A percentile compares a stretch with the other conserved stretches of the same genome.
phyloP scores from a whole-genome alignment of 1,140 invertebrate genomes.

The Drosophila pachea region DNA sequence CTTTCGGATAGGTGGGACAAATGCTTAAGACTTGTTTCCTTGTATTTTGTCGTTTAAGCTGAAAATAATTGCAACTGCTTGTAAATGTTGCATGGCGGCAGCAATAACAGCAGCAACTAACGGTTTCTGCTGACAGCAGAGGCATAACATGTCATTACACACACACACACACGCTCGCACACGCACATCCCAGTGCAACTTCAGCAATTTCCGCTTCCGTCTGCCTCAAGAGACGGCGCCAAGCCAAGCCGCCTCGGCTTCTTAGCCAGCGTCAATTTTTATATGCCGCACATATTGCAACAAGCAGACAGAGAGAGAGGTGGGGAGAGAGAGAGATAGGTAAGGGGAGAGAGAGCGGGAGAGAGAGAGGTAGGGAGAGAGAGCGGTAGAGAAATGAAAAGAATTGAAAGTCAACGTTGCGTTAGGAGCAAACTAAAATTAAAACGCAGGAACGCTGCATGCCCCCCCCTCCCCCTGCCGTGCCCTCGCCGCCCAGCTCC shows the following conservation, averaged over 20 bases:
- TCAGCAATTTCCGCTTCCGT: slow-evolving; percentile 76
- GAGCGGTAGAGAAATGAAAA: slow-evolving; percentile 53
- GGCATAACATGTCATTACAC: slow-evolving; percentile 71
- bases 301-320: not conserved
- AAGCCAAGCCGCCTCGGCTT: slow-evolving; percentile 37
- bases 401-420: slow-evolving; percentile 65
- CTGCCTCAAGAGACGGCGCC: slow-evolving; percentile 50
- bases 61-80: slow-evolving; percentile 79
- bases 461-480: slow-evolving; percentile 3
- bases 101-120: slow-evolving; percentile 47
- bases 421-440: slow-evolving; percentile 66
- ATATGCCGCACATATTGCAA: slow-evolving; percentile 30
- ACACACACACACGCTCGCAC: slow-evolving; percentile 28
- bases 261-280: slow-evolving; percentile 44
- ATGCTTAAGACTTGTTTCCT: slow-evolving; percentile 78
- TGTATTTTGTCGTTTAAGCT: slow-evolving; percentile 79
- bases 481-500: not conserved
- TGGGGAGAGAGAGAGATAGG: not conserved
- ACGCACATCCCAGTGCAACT: slow-evolving; percentile 52
- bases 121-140: slow-evolving; percentile 67
- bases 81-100: slow-evolving; percentile 60
- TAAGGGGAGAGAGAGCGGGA: slow-evolving; percentile 8
- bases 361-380: slow-evolving; percentile 16
- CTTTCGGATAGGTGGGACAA: slow-evolving; percentile 28
- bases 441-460: slow-evolving; percentile 62